Evolutionary conservation across 2,113 vertebrate genomes (phyloP).

Genomic region (Mungos mungo): DNA sequence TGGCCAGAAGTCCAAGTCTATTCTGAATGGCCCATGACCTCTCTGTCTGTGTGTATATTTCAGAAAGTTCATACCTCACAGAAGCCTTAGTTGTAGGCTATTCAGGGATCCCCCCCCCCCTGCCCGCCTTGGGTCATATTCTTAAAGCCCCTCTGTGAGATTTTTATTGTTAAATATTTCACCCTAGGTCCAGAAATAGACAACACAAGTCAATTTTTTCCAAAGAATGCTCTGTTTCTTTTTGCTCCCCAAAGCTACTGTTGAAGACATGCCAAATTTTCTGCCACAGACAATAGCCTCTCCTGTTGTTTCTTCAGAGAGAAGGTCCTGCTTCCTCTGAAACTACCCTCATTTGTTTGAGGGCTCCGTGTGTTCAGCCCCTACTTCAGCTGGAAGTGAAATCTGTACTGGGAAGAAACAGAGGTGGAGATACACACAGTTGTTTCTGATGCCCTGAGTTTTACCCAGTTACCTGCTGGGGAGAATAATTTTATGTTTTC

Average conservation of each 20-base stretch:
- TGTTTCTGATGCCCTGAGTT: neutral
- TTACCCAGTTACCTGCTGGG: neutral
- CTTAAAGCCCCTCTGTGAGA: slow-evolving; percentile 5
- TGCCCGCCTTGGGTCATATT: neutral
- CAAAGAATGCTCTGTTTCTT: neutral
- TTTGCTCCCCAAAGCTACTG: neutral
- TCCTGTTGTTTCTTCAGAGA: neutral
- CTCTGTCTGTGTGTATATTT: slow-evolving; percentile 51
- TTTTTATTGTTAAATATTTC: slow-evolving; percentile 56
- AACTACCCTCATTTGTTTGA: neutral
- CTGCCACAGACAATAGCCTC: neutral
- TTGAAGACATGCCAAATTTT: neutral
- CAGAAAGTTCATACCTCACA: slow-evolving; percentile 4
- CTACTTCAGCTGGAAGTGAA: neutral
- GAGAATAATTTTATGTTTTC: neutral
- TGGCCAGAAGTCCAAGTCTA: slow-evolving; percentile 54
- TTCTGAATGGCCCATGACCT: slow-evolving; percentile 43
- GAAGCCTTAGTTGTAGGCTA: neutral
- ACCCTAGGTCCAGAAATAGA: neutral
- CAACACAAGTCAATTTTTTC: neutral
- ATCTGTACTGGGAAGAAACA: neutral
- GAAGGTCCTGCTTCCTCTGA: neutral
- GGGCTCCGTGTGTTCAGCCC: neutral
- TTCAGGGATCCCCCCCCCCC: neutral
- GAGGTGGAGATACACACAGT: neutral